Evolutionary conservation across 1,140 invertebrate species (phyloP).

Genomic region (Drosophila insularis): DNA sequence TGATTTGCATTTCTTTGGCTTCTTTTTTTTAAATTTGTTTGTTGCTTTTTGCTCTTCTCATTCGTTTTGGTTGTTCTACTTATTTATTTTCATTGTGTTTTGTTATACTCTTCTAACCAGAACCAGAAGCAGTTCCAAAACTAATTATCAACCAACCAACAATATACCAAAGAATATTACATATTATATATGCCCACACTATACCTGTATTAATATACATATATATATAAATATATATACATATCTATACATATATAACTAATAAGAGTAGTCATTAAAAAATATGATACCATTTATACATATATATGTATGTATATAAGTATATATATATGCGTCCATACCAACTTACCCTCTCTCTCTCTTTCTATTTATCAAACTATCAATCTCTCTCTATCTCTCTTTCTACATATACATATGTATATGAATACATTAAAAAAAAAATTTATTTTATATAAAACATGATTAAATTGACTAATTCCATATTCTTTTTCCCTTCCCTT

Average conservation of each 20-base stretch:
- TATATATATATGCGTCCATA: not conserved
- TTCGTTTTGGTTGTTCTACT: slow-evolving; percentile 29
- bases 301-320: not conserved
- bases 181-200: slow-evolving; percentile 1
- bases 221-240: not conserved
- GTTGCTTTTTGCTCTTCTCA: slow-evolving; percentile 5
- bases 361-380: slow-evolving; percentile 8
- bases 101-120: not conserved
- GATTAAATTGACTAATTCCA: slow-evolving; percentile 8
- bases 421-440: not conserved
- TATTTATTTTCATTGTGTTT: not conserved
- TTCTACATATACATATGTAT: slow-evolving; percentile 16
- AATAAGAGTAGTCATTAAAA: not conserved
- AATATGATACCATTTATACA: not conserved
- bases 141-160: not conserved
- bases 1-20: not conserved
- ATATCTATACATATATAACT: not conserved
- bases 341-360: not conserved
- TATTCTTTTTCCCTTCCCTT: not conserved
- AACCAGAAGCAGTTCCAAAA: not conserved
- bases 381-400: not conserved
- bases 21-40: not conserved
- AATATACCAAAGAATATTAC: not conserved
- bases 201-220: not conserved
- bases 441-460: not conserved